Percentiles rank a stretch among this genome's conserved stretches.
These are phyloP conservation scores for Prionailurus bengalensis DNA, from an alignment of 2,113 vertebrate genomes.

Conservation along the genomic window DNA sequence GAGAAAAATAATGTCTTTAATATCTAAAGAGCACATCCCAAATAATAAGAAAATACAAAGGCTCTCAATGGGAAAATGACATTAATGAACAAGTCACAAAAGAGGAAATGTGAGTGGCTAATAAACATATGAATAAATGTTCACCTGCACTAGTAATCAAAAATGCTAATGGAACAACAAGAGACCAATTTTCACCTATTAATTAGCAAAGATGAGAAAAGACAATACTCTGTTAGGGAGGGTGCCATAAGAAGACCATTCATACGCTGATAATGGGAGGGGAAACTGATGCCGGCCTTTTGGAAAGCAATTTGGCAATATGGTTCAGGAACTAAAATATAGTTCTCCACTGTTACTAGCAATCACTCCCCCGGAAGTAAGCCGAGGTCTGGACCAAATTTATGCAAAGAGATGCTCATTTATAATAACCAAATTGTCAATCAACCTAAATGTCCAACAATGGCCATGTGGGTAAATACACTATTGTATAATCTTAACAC, in stretches of 20 bases:
- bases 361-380: conserved; percentile 28
- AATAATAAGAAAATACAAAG: conserved; percentile 73
- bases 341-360: conserved; percentile 42
- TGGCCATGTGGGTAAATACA: not conserved
- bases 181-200: conserved; percentile 79
- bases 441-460: conserved; percentile 24
- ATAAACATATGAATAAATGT: conserved; percentile 82
- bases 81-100: conserved; percentile 60
- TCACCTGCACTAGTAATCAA: conserved; percentile 78
- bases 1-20: conserved; percentile 49
- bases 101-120: conserved; percentile 75
- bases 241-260: conserved; percentile 37
- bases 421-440: conserved; percentile 53
- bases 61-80: conserved; percentile 62
- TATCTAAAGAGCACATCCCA: conserved; percentile 57
- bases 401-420: conserved; percentile 47
- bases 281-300: conserved; percentile 51
- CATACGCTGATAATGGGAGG: conserved; percentile 34
- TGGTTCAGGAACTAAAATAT: conserved; percentile 63
- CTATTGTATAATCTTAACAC: conserved; percentile 30
- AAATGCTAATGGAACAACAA: conserved; percentile 77
- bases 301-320: conserved; percentile 66
- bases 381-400: conserved; percentile 50
- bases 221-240: conserved; percentile 69
- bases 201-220: conserved; percentile 77